phyloP scores from a whole-genome alignment of 2,113 vertebrate genomes.

The Aythya baeri region DNA sequence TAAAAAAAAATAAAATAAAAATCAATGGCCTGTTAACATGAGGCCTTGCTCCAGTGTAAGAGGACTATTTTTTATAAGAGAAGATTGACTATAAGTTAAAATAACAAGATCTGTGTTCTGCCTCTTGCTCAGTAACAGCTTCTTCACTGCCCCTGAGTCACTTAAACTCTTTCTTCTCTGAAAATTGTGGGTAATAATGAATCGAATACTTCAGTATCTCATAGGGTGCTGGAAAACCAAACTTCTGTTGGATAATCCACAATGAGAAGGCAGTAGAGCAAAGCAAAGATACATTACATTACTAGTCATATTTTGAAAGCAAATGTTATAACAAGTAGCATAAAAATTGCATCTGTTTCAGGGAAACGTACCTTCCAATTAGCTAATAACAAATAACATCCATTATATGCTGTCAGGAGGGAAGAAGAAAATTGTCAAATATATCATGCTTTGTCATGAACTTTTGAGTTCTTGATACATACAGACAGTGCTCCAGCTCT shows the following conservation, averaged over 20 bases:
- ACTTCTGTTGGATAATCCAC: neutral
- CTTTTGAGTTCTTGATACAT: neutral
- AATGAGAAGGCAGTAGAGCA: neutral
- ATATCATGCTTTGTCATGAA: neutral
- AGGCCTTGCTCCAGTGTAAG: neutral
- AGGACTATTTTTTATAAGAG: neutral
- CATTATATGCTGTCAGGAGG: neutral
- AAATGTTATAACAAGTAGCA: neutral
- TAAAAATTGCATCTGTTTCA: neutral
- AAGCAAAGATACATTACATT: neutral
- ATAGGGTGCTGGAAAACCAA: neutral
- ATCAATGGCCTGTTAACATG: neutral
- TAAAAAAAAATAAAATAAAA: neutral
- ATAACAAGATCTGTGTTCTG: neutral
- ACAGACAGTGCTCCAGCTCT: fast-evolving
- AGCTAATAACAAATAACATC: neutral
- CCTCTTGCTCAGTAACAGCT: neutral
- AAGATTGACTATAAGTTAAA: neutral
- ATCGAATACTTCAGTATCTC: neutral
- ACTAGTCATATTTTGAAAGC: neutral
- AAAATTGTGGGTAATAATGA: neutral
- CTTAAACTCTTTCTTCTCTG: neutral
- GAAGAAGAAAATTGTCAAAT: neutral
- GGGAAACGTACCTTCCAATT: neutral
- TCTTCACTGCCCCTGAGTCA: neutral